Evolutionary conservation across 2,888 invertebrate genomes (phyloP), one percentile per base, ranked within the genome.

Genomic region (Synergus gifuensis): DNA sequence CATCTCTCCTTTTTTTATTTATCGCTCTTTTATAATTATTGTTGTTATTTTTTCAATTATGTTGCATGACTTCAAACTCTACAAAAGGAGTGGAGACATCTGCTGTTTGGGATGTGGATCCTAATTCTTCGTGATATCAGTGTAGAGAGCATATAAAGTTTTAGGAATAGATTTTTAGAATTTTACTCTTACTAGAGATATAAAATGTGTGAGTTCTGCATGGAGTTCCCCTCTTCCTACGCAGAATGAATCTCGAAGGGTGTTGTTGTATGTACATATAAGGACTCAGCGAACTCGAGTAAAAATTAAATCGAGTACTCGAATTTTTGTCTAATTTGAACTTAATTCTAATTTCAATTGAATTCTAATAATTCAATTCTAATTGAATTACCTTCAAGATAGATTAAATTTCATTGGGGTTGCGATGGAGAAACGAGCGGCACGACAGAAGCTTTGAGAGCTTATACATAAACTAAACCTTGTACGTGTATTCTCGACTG

Each of bases 401-500:
- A 22, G 60, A 60, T 22, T 7, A 22, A 60, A 60, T 60, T 60
- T 22, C 2, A 22, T 9, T 60, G n/a, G 0, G 78, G 63, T 22
- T 18, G 54, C 64, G 54, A 62, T 44, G 42, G 22, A 49, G 58
- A 79, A 42, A 76, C 83, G 85, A 85, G 78, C 82, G 82, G 82
- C 84, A 85, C 82, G 81, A 82, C 84, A 83, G 60, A 64, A 76
- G 81, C 84, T 85, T 86, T 86, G 87, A 86, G 89, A 90, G 90
- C 89, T 90, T 89, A 88, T 83, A 83, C 85, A 86, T 83, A 81
- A 84, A 84, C 76, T 81, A 81, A 82, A 79, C 78, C 60, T 80
- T 77, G 81, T 83, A 83, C 82, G 85, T 83, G 86, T 87, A 87
- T 87, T 89, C 84, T 86, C 86, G 86, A 85, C 81, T 90, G 89